Evolutionary conservation across 2,797 vertebrate genomes (phyloP).

Genomic region (Neomorphus geoffroyi): DNA sequence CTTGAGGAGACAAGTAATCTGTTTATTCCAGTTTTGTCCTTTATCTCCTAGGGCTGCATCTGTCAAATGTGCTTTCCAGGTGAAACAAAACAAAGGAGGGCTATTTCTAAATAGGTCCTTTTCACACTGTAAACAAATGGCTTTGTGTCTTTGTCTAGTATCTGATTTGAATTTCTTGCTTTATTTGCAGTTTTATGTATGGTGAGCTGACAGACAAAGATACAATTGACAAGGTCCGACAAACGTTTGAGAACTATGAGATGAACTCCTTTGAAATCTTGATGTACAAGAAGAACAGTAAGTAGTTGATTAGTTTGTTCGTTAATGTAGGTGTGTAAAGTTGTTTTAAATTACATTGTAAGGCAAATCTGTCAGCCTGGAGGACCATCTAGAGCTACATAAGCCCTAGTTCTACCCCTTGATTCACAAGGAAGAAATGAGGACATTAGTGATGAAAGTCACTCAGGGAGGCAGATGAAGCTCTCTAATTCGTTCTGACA

Average conservation of each 20-base stretch:
- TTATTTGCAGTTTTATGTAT: slow-evolving; percentile 91
- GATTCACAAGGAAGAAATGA: background rate
- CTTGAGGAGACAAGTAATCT: slow-evolving; percentile 20
- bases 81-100: slow-evolving; percentile 26
- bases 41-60: background rate
- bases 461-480: background rate
- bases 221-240: slow-evolving; percentile 88
- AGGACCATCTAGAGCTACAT: background rate
- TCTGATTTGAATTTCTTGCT: slow-evolving; percentile 39
- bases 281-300: slow-evolving; percentile 98
- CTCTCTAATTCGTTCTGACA: slow-evolving; percentile 32
- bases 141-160: background rate
- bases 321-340: background rate
- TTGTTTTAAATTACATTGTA: background rate
- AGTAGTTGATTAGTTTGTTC: slow-evolving; percentile 70
- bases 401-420: background rate
- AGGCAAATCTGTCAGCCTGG: background rate
- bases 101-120: background rate
- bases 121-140: background rate
- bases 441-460: slow-evolving; percentile 9
- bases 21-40: slow-evolving; percentile 38
- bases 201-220: slow-evolving; percentile 95
- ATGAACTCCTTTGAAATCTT: slow-evolving; percentile 96
- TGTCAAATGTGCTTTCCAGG: slow-evolving; percentile 45
- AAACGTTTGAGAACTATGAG: slow-evolving; percentile 94